Conservation (phyloP, 1,140 invertebrate species). For the Pseudachorutes palmiensis region DNA sequence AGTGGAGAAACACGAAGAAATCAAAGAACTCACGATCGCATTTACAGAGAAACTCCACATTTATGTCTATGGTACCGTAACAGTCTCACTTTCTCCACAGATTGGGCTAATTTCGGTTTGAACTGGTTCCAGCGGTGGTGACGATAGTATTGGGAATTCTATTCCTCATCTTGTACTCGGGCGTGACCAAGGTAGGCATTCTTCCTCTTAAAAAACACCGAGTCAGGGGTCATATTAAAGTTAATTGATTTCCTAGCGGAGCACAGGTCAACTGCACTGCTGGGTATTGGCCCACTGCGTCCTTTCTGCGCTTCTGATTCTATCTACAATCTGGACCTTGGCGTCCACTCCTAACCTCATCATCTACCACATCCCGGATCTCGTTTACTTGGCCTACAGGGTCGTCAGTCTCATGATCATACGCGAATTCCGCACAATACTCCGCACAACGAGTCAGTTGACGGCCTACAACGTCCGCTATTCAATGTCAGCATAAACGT, state of each 20-base stretch:
- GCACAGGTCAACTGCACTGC: not conserved
- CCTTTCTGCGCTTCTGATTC: not conserved
- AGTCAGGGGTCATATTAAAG: not conserved
- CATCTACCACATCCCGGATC: conserved; percentile 2
- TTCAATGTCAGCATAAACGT: not conserved
- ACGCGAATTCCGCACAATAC: not conserved
- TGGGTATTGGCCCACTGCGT: not conserved
- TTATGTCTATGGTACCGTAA: conserved; percentile 5
- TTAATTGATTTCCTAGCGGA: no score
- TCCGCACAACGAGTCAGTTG: not conserved
- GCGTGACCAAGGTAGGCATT: not conserved
- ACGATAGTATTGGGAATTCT: not conserved
- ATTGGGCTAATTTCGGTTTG: no score
- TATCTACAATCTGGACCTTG: conserved; percentile 4
- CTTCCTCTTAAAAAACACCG: not conserved
- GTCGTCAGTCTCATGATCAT: not conserved
- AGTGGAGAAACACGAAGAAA: not conserved
- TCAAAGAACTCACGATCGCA: not conserved
- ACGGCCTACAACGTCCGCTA: not conserved
- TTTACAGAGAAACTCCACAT: not conserved
- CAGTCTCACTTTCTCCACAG: no score
- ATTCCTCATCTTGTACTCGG: not conserved
- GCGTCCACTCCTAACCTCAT: not conserved
- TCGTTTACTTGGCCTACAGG: not conserved
- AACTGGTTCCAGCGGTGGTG: not conserved